Percentiles rank a stretch among this genome's conserved stretches.
phyloP scores from a whole-genome alignment of 2,888 invertebrate genomes.

The Reticulitermes lucifugus region DNA sequence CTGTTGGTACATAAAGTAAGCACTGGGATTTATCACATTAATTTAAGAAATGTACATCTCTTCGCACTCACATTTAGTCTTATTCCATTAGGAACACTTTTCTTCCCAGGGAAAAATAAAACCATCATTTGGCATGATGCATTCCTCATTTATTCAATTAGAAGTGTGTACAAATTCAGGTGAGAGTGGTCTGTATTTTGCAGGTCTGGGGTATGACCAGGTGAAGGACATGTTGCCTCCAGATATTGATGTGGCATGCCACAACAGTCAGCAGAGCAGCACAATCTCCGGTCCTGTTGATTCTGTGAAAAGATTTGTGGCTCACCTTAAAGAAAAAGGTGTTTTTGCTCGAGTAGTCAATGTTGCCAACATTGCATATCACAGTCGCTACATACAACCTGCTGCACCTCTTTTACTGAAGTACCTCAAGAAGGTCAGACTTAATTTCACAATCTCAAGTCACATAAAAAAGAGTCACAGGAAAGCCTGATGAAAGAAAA shows the following conservation, averaged over 20 bases:
- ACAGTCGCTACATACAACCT: conserved; percentile 60
- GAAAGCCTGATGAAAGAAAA: no score
- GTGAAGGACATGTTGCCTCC: conserved; percentile 64
- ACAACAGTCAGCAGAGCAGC: conserved; percentile 81
- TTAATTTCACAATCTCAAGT: no score
- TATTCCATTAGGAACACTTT: neutral
- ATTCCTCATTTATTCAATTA: neutral
- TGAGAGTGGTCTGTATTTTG: neutral
- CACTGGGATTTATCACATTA: no score
- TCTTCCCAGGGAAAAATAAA: neutral
- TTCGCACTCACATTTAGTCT: no score
- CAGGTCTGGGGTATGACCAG: conserved; percentile 63
- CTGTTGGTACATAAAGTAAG: no score
- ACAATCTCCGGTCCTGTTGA: conserved; percentile 83
- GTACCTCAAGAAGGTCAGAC: conserved; percentile 61
- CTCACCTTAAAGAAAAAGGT: conserved; percentile 62
- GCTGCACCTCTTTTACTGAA: conserved; percentile 63
- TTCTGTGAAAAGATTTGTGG: conserved; percentile 71
- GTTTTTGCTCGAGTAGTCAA: conserved; percentile 57
- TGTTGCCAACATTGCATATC: conserved; percentile 57
- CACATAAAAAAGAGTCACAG: no score
- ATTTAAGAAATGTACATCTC: no score
- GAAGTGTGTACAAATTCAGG: neutral
- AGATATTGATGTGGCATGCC: conserved; percentile 81
- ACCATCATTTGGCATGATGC: neutral